Evolutionary conservation across 2,113 vertebrate species (phyloP), one percentile per base, ranked within the genome.

Genomic region (Trichechus manatus): DNA sequence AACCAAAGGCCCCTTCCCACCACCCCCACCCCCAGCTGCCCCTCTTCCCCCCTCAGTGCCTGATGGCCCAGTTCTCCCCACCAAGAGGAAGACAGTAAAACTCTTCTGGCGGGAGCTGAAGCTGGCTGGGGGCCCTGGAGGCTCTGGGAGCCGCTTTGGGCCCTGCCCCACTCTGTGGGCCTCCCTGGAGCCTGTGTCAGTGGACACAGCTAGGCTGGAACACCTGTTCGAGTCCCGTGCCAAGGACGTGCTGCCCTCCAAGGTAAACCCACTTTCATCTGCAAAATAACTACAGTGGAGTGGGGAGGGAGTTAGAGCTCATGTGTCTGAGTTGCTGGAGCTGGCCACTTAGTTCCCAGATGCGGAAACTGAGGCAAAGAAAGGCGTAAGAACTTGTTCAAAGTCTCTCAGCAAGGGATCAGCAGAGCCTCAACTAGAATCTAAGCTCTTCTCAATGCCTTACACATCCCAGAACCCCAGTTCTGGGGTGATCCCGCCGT

Each of bases 21-120:
- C 94, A n/a, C 96, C 94, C 70, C 97, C 97, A 79, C 95, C 93
- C 47, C 96, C 56, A 11, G 95, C 56, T 68, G 77, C 95, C 79
- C 53, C 80, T 88, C 79, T 89, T 93, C 29, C 77, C 84, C 61
- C 14, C 59, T 97, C 97, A 63, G 56, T 91, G 23, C 97, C 56
- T 1, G 93, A 97, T 1, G 97, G 98, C 72, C 83, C 89, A 25
- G 96, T 92, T 11, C 97, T 98, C 29, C 95, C 97, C 68, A 99
- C 98, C 94, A 99, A 99, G 98, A 99, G 99, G 94, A 99, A 99
- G 98, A 99, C 99, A 0, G 99, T 99, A 91, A 99, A 99, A 98
- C 98, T 99, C 96, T 99, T 99, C 98, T 99, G 99, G 99, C 99
- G 99, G 96, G 99, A 99, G 98, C 98, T 99, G 80, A 99, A 99